Evolutionary conservation across 1,140 invertebrate species (phyloP).

Genomic region (Leptopilina clavipes): DNA sequence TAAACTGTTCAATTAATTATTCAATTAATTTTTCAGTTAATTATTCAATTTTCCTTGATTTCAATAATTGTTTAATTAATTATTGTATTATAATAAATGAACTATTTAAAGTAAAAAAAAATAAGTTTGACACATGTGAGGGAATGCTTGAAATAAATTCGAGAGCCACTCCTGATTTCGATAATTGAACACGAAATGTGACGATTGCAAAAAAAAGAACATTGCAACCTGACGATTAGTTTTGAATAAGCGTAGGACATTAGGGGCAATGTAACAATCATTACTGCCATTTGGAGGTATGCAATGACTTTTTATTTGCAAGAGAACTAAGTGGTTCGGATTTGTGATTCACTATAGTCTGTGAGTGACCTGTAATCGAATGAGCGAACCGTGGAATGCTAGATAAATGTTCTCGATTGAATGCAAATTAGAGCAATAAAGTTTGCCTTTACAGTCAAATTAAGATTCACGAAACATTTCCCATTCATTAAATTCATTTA

Average conservation of each 20-base stretch:
- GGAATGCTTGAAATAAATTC: too few relatives aligned
- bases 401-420: slow-evolving; percentile 29
- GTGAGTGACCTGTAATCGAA: not conserved
- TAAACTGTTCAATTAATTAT: too few relatives aligned
- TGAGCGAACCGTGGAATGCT: not conserved
- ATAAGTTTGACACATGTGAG: too few relatives aligned
- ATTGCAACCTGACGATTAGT: not conserved
- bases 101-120: not conserved
- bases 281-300: slow-evolving; percentile 6
- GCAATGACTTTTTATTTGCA: slow-evolving; percentile 14
- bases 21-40: too few relatives aligned
- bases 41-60: too few relatives aligned
- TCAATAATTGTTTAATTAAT: too few relatives aligned
- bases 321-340: slow-evolving; percentile 9
- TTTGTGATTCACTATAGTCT: slow-evolving; percentile 20
- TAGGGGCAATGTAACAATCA: slow-evolving; percentile 16
- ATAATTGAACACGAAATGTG: not conserved
- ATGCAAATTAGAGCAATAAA: slow-evolving; percentile 1
- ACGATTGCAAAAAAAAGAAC: not conserved
- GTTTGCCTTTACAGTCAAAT: not conserved
- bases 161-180: slow-evolving; percentile 8
- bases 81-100: too few relatives aligned
- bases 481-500: not conserved
- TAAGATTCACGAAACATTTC: not conserved
- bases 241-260: slow-evolving; percentile 19